phyloP scores from a whole-genome alignment of 92 coral and sea anemone species.

The Porites evermanni region DNA sequence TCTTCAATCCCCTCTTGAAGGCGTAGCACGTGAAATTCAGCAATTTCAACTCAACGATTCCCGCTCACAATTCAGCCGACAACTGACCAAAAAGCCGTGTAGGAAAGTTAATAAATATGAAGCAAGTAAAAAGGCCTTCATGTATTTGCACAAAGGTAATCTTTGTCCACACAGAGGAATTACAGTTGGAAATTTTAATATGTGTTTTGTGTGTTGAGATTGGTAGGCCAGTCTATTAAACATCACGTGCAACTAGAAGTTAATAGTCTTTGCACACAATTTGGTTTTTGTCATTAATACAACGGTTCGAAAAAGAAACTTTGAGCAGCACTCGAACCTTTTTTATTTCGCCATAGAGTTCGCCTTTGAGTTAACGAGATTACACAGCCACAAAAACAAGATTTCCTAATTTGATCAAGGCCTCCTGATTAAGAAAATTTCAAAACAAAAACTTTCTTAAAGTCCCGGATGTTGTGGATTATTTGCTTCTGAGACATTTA shows the following conservation, averaged over 20 bases:
- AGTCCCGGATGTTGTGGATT: conserved; percentile 34
- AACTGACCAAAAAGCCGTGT: conserved; percentile 8
- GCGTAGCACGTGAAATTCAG: neutral
- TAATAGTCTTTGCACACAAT: neutral
- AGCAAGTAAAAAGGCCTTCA: conserved; percentile 11
- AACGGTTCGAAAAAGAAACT: neutral
- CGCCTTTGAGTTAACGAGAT: neutral
- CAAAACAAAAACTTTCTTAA: conserved; percentile 2
- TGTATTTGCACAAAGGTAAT: conserved; percentile 37
- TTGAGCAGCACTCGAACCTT: neutral
- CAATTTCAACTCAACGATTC: neutral
- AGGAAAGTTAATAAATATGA: neutral
- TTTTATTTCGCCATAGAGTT: neutral
- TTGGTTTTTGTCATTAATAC: neutral
- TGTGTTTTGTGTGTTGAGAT: conserved; percentile 12
- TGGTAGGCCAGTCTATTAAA: neutral
- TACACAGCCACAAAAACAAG: neutral
- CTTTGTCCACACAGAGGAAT: conserved; percentile 31
- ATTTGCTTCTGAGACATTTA: neutral
- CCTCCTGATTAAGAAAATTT: neutral
- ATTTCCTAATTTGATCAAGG: neutral
- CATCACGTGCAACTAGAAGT: neutral
- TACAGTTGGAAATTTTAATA: conserved; percentile 24
- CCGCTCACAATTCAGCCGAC: neutral
- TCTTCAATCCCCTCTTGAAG: neutral